These are phyloP conservation scores for Albula glossodonta DNA, from an alignment of 2,113 vertebrate species.

Conservation along the genomic window DNA sequence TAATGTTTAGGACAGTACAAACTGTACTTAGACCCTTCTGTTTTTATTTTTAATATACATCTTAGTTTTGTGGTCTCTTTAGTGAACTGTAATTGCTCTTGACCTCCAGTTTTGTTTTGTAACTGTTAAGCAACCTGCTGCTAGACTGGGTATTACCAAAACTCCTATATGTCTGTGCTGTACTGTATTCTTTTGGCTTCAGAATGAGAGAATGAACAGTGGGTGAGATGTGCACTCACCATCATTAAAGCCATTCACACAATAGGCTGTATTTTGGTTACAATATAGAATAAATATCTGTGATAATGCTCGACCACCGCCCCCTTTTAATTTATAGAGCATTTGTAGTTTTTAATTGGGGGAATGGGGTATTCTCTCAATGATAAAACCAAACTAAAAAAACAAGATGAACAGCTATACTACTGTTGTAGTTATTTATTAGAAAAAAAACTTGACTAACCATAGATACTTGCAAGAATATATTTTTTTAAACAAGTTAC, in stretches of 20 bases:
- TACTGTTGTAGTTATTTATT: conserved; percentile 35
- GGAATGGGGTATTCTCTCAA: conserved; percentile 31
- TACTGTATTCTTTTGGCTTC: conserved; percentile 49
- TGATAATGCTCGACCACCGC: conserved; percentile 30
- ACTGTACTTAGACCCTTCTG: neutral
- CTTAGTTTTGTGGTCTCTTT: conserved; percentile 20
- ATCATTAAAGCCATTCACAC: conserved; percentile 34
- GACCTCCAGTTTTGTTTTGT: conserved; percentile 13
- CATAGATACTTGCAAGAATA: conserved; percentile 42
- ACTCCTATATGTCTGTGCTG: conserved; percentile 19
- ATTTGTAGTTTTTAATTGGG: conserved; percentile 27
- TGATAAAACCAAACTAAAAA: conserved; percentile 26
- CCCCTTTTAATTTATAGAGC: conserved; percentile 11
- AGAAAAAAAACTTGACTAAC: conserved; percentile 24
- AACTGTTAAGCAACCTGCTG: conserved; percentile 20
- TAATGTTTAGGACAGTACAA: conserved; percentile 18
- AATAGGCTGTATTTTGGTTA: conserved; percentile 3
- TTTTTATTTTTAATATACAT: neutral
- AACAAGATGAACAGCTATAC: conserved; percentile 24
- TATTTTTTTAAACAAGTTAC: conserved; percentile 41
- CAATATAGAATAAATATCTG: conserved; percentile 27
- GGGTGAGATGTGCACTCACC: conserved; percentile 32
- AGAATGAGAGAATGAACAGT: conserved; percentile 35
- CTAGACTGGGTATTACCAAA: conserved; percentile 38
- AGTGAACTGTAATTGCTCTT: conserved; percentile 36